A percentile compares a stretch with the other conserved stretches of the same genome.
phyloP scores from a whole-genome alignment of 2,797 vertebrate genomes.

The Sebastes paucispinis region DNA sequence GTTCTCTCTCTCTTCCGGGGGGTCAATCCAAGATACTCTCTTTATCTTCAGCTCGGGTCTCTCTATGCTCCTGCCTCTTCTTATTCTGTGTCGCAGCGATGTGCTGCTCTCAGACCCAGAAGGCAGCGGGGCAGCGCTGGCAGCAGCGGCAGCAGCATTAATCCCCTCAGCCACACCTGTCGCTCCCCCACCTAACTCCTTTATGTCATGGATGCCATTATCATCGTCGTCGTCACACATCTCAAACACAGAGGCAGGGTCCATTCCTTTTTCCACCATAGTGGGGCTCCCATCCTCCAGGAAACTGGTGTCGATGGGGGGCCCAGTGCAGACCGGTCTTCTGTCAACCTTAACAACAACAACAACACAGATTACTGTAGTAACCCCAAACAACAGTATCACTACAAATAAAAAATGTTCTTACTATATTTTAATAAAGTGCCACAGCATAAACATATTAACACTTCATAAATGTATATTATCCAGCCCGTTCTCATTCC shows the following conservation, averaged over 20 bases:
- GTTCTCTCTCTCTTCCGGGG: slow-evolving; percentile 86
- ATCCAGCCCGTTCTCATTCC: not conserved
- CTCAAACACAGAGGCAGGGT: slow-evolving; percentile 89
- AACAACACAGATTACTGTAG: not conserved
- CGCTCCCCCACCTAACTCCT: slow-evolving; percentile 67
- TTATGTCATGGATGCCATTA: slow-evolving; percentile 74
- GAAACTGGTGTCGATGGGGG: slow-evolving; percentile 82
- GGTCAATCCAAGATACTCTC: slow-evolving; percentile 94
- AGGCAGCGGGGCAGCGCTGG: slow-evolving; percentile 3
- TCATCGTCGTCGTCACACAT: slow-evolving; percentile 91
- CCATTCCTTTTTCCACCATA: slow-evolving; percentile 95
- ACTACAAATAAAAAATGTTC: not conserved
- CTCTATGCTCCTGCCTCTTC: slow-evolving; percentile 72
- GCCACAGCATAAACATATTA: not conserved
- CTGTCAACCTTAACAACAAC: slow-evolving; percentile 73
- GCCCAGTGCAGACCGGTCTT: slow-evolving; percentile 67
- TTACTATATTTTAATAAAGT: not conserved
- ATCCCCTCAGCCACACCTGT: slow-evolving; percentile 31
- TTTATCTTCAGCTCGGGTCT: slow-evolving; percentile 76
- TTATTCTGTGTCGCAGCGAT: slow-evolving; percentile 70
- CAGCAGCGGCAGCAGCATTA: not conserved
- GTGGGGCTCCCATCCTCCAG: slow-evolving; percentile 96
- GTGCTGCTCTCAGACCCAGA: slow-evolving; percentile 70
- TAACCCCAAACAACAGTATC: not conserved
- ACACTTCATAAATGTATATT: not conserved